phyloP scores from a whole-genome alignment of 1,140 invertebrate genomes.

The Adoxophyes honmai region DNA sequence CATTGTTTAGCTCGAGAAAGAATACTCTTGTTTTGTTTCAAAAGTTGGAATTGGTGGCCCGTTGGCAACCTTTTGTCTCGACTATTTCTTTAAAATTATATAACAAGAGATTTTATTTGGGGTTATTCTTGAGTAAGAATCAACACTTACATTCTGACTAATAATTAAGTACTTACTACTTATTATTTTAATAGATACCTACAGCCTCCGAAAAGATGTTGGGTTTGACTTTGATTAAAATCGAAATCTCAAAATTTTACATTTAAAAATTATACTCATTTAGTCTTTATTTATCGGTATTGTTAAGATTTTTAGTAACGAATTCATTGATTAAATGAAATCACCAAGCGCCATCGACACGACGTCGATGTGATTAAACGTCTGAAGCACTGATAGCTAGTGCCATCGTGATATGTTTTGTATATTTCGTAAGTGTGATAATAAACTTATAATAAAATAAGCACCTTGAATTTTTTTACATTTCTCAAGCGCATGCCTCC shows the following conservation, averaged over 20 bases:
- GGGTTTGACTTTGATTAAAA: neutral
- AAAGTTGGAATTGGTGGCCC: no score
- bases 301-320: constrained; percentile 30
- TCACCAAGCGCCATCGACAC: constrained; percentile 25
- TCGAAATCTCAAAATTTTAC: neutral
- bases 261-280: constrained; percentile 36
- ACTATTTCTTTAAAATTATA: no score
- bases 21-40: no score
- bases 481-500: no score
- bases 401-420: constrained; percentile 75
- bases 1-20: no score
- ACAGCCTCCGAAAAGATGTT: no score
- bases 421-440: constrained; percentile 75
- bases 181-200: no score
- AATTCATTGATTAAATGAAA: constrained; percentile 35
- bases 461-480: constrained; percentile 10
- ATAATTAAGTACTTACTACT: no score
- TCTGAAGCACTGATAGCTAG: constrained; percentile 71
- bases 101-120: no score
- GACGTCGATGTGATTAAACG: constrained; percentile 40
- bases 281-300: constrained; percentile 47
- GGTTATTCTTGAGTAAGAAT: no score
- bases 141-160: no score
- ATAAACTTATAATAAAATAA: constrained; percentile 63
- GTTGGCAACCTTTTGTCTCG: constrained; percentile 8